phyloP scores from a whole-genome alignment of 1,140 invertebrate species.

The Cataglyphis hispanica region DNA sequence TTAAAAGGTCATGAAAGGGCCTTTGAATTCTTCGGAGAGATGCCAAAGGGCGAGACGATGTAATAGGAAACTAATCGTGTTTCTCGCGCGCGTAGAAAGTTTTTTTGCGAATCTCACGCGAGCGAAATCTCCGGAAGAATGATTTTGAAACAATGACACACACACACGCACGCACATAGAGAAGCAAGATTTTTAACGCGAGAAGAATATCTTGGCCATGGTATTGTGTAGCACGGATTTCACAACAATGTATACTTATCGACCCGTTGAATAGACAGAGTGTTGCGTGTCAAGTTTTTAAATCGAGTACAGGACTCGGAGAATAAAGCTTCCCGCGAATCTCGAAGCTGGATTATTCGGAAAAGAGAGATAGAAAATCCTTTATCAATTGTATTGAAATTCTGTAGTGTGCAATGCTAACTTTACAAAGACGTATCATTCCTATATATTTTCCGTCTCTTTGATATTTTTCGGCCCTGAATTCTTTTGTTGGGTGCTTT shows the following conservation, averaged over 20 bases:
- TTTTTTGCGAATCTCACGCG: constrained; percentile 16
- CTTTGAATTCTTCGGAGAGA: constrained; percentile 9
- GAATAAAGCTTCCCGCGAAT: not conserved
- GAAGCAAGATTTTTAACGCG: constrained; percentile 33
- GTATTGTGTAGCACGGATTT: not conserved
- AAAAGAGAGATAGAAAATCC: not conserved
- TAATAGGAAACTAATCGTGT: not conserved
- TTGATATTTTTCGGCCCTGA: constrained; percentile 1
- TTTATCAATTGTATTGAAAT: not conserved
- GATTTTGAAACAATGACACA: constrained; percentile 14
- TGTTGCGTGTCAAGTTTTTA: constrained; percentile 51
- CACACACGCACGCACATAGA: not conserved
- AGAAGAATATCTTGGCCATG: constrained; percentile 28
- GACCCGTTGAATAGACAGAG: constrained; percentile 21
- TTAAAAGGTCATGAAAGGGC: not conserved
- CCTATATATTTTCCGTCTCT: not conserved
- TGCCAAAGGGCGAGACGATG: not conserved
- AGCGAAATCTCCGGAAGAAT: constrained; percentile 14
- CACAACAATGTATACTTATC: constrained; percentile 61
- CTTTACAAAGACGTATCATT: constrained; percentile 37
- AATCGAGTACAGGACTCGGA: not conserved
- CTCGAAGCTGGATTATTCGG: not conserved
- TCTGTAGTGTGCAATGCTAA: not conserved
- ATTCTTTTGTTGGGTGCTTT: not conserved
- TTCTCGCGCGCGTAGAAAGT: not conserved